Base-by-base conservation (phyloP, 2,888 invertebrate species). In the Buathra laborator region DNA sequence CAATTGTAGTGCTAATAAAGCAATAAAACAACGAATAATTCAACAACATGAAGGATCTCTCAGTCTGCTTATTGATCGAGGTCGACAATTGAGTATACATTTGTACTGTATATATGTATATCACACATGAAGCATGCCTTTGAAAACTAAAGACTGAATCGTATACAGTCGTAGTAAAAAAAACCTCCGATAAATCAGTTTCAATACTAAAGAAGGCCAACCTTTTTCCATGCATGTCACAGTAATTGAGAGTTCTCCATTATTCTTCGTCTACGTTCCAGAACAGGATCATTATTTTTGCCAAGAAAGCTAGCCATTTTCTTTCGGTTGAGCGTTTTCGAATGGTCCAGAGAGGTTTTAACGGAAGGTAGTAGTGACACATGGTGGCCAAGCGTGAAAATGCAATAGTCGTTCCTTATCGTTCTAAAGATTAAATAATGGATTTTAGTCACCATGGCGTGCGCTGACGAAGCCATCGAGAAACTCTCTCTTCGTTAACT, bases 361-460 rank as follows among this genome's bases (percentile, higher is more conserved):
- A 76, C 19, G 24, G 66, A 76, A 44, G 43, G 43, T 44, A 53
- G 32, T 37, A 51, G 46, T 66, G 75, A 66, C 51, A 51, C 62
- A 46, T 64, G 37, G 37, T 48, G 64, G 24, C 66, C 44, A 43
- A 51, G 67, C 32, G 43, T 68, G 74, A 75, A 48, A 56, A 32
- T 46, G 67, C 81, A 74, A 81, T 74, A 75, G 59, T 48, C 51
- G 67, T 48, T 46, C 46, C 74, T 81, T 81, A 81, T 81, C 81
- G 66, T 46, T 43, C 74, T 29, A 19, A 81, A 81, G 81, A 81
- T 81, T 81, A 74, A 75, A 81, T 67, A 66, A 67, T 75, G 72
- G 81, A 70, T 62, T 29, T 29, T 74, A 74, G 37, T 68, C 74
- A 56, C 81, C 67, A 59, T 59, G 56, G 32, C 67, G 53, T 59